These are phyloP conservation scores for Charina bottae DNA, from an alignment of 2,113 vertebrate species.

Conservation along the genomic window DNA sequence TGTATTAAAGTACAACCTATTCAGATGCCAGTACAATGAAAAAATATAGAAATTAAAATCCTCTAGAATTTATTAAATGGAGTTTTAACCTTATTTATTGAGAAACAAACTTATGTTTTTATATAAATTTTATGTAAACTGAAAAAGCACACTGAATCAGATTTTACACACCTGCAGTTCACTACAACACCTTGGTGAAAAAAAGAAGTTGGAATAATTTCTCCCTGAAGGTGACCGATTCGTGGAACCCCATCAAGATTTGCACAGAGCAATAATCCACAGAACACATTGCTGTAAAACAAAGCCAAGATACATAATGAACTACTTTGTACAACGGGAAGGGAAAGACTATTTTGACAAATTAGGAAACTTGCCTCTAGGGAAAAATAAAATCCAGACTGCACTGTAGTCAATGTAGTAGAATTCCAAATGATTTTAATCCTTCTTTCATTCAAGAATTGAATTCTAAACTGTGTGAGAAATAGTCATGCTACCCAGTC, in stretches of 20 bases:
- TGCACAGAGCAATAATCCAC: slow-evolving; percentile 93
- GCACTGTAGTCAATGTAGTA: background rate
- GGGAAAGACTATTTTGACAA: background rate
- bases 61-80: background rate
- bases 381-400: background rate
- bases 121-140: background rate
- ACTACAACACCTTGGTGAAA: slow-evolving; percentile 93
- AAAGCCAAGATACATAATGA: background rate
- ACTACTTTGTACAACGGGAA: slow-evolving; percentile 13
- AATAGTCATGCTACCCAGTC: background rate
- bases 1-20: background rate
- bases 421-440: slow-evolving; percentile 11
- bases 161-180: slow-evolving; percentile 89
- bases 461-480: background rate
- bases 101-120: background rate
- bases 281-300: slow-evolving; percentile 91
- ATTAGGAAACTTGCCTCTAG: background rate
- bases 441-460: background rate
- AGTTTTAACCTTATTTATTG: background rate
- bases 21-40: background rate
- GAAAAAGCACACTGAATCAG: slow-evolving; percentile 25
- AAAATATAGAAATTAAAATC: background rate
- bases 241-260: slow-evolving; percentile 88
- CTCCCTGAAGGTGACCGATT: slow-evolving; percentile 92
- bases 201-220: slow-evolving; percentile 91